Evolutionary conservation across 2,888 invertebrate genomes (phyloP).

Genomic region (Cataglyphis altisquamis): DNA sequence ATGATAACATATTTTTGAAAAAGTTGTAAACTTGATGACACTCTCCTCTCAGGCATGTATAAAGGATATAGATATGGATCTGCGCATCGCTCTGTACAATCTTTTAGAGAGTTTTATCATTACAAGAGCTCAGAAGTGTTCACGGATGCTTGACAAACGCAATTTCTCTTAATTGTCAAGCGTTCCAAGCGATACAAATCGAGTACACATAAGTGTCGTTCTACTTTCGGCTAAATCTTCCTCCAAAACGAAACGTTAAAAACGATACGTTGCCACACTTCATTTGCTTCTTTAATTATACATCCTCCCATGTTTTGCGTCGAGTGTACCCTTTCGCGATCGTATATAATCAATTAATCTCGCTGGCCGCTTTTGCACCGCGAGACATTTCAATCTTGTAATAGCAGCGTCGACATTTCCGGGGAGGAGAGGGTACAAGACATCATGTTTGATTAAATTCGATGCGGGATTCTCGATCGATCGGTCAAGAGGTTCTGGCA

Average conservation of each 20-base stretch:
- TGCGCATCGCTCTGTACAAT: not conserved
- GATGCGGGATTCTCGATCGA: conserved; percentile 58
- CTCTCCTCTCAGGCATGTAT: conserved; percentile 2
- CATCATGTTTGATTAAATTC: conserved; percentile 59
- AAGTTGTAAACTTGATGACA: conserved; percentile 11
- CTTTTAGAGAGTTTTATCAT: conserved; percentile 15
- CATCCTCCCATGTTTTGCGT: conserved; percentile 3
- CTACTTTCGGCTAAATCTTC: conserved; percentile 26
- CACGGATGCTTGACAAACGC: conserved; percentile 6
- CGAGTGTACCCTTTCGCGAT: conserved; percentile 13
- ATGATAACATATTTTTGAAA: conserved; percentile 32
- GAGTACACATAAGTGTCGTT: conserved; percentile 19
- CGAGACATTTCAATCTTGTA: conserved; percentile 29
- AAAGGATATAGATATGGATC: conserved; percentile 8
- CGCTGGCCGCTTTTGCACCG: conserved; percentile 6
- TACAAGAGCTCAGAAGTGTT: conserved; percentile 1
- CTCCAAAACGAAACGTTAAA: not conserved
- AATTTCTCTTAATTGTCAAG: conserved; percentile 46
- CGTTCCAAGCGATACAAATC: conserved; percentile 25
- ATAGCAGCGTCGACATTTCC: not conserved
- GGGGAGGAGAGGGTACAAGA: conserved; percentile 42
- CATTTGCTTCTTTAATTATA: conserved; percentile 38
- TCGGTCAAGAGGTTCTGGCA: conserved; percentile 1
- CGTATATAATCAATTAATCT: conserved; percentile 33
- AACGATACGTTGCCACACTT: conserved; percentile 21